Evolutionary conservation across 2,888 invertebrate genomes (phyloP).

Genomic region (Chrysolina haemoptera): DNA sequence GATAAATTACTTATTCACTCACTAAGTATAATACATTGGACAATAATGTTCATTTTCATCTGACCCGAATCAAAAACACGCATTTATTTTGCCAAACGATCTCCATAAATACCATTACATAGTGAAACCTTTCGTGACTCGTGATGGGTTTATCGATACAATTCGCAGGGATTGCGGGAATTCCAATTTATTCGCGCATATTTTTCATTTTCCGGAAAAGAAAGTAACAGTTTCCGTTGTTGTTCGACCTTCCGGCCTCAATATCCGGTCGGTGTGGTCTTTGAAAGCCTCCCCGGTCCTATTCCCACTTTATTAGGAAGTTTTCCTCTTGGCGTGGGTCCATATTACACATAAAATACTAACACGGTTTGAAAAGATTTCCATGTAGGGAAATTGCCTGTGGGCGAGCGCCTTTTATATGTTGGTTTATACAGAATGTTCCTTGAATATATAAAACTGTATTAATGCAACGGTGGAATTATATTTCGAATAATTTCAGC

Average conservation of each 20-base stretch:
- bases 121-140: neutral
- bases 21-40: too few species aligned
- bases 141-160: slow-evolving; percentile 27
- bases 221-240: slow-evolving; percentile 58
- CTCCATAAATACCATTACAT: neutral
- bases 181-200: slow-evolving; percentile 58
- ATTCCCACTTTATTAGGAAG: slow-evolving; percentile 56
- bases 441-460: neutral
- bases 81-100: neutral
- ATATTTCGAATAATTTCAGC: neutral
- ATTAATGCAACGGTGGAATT: neutral
- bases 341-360: slow-evolving; percentile 39
- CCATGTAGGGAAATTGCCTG: slow-evolving; percentile 34
- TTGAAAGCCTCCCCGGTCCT: slow-evolving; percentile 51
- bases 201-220: slow-evolving; percentile 59
- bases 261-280: slow-evolving; percentile 57
- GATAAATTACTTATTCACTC: too few species aligned
- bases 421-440: slow-evolving; percentile 5
- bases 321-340: slow-evolving; percentile 34
- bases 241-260: slow-evolving; percentile 58
- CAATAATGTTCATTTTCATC: too few species aligned
- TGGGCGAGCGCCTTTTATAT: slow-evolving; percentile 10
- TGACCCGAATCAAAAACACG: too few species aligned
- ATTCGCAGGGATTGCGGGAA: slow-evolving; percentile 34
- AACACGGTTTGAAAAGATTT: slow-evolving; percentile 39